Percentiles rank a stretch among this genome's conserved stretches.
These are phyloP conservation scores for Amaurobius ferox DNA, from an alignment of 2,888 invertebrate genomes.

Conservation along the genomic window DNA sequence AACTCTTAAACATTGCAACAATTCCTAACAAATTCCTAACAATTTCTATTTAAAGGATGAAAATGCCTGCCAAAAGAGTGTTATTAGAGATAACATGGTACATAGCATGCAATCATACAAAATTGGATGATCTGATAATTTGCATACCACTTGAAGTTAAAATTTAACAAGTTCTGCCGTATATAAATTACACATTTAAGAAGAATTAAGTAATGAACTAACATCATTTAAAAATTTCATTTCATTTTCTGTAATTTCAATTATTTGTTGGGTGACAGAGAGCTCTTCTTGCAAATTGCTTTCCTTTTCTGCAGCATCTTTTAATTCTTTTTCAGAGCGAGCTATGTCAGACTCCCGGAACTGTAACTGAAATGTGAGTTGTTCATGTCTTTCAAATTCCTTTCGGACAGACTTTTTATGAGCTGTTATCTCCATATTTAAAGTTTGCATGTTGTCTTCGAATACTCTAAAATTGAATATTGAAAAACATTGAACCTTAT, in stretches of 20 bases:
- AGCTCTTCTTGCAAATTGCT: slow-evolving; percentile 38
- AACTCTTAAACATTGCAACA: too few relatives aligned
- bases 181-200: too few relatives aligned
- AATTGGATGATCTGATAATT: too few relatives aligned
- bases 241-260: slow-evolving; percentile 56
- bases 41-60: too few relatives aligned
- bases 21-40: too few relatives aligned
- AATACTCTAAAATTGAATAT: slow-evolving; percentile 19
- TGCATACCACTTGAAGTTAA: too few relatives aligned
- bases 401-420: slow-evolving; percentile 60
- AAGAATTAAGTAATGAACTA: slow-evolving; percentile 26
- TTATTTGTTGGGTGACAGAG: slow-evolving; percentile 29
- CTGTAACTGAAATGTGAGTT: slow-evolving; percentile 22
- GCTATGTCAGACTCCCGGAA: slow-evolving; percentile 52
- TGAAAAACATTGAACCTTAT: too few relatives aligned
- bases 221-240: slow-evolving; percentile 40
- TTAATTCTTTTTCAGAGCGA: slow-evolving; percentile 15
- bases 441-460: slow-evolving; percentile 39
- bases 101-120: too few relatives aligned
- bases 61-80: too few relatives aligned
- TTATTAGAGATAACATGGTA: too few relatives aligned
- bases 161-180: too few relatives aligned
- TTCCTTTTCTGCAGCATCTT: slow-evolving; percentile 15
- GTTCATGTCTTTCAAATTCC: slow-evolving; percentile 62
- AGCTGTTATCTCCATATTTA: slow-evolving; percentile 53